Conservation (phyloP, 2,888 invertebrate genomes). For the Calameuta filiformis region DNA sequence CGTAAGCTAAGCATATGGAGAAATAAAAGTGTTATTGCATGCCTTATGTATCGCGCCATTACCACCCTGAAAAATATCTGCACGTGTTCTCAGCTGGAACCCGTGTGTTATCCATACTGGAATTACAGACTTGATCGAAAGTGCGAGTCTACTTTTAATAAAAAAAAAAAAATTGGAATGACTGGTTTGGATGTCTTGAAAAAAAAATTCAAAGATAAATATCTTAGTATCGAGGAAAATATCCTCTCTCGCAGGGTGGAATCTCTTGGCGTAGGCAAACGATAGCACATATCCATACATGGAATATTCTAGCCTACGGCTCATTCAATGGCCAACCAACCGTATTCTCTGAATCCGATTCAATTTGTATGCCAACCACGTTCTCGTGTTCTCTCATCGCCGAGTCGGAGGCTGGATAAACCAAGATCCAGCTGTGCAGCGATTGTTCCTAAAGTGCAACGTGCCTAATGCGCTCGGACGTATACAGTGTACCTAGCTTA, state of each 20-base stretch:
- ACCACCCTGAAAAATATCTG: not conserved
- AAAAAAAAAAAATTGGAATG: not conserved
- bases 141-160: not conserved
- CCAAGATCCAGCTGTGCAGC: not conserved
- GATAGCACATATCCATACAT: slow-evolving; percentile 52
- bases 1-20: not conserved
- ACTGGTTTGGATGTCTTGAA: not conserved
- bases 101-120: not conserved
- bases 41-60: not conserved
- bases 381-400: slow-evolving; percentile 27
- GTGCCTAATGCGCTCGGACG: not conserved
- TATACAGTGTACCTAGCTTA: not conserved
- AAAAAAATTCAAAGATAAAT: not conserved
- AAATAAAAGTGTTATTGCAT: not conserved
- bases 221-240: not conserved
- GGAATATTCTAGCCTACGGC: slow-evolving; percentile 32
- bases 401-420: not conserved
- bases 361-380: slow-evolving; percentile 55
- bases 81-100: not conserved
- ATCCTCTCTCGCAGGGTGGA: not conserved
- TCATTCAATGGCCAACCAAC: slow-evolving; percentile 20
- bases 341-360: slow-evolving; percentile 44
- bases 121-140: not conserved
- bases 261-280: slow-evolving; percentile 36
- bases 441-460: not conserved